Evolutionary conservation across 2,888 invertebrate genomes (phyloP), one percentile per base, ranked within the genome.

Genomic region (Ligdia adustata): DNA sequence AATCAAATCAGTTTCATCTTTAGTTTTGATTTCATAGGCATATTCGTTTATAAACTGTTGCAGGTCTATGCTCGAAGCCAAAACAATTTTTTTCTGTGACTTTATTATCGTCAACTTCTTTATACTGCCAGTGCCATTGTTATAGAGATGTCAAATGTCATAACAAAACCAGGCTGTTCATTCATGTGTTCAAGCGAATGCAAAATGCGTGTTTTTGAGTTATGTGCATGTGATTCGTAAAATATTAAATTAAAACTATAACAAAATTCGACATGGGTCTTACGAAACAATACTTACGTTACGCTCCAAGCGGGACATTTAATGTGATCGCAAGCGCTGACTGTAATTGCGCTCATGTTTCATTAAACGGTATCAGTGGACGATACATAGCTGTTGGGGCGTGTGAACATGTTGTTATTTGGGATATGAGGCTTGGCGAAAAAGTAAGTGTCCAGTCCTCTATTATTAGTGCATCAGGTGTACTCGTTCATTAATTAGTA

Each of bases 271-370:
- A 35, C 66, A 97, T 97, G 97, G 97, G 96, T 37, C 85, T 97
- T 43, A 97, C 98, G 4, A 98, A 97, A 74, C 97, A 99, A 86
- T 99, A 99, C 92, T 91, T 98, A 60, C 94, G 97, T 37, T 99
- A 96, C 78, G 93, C 92, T 14, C 93, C 96, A 1, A 93, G 93
- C 50, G 97, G 96, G 4, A 94, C 94, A 52, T 97, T 98, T 76
- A 98, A 98, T 75, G 93, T 98, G 29, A 95, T 99, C 46, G 94
- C 95, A 2, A 95, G 95, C 79, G 83, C 92, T 14, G 92, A 94
- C 53, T 95, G 97, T 57, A 98, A 98, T 82, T 91, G 95, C 18
- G 91, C 92, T 41, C 97, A 97, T 79, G 93, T 98, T 1, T 93
- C 95, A 24, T 85, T 95, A 46, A 93, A 95, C 64, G 94, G 94